Conservation (phyloP, 2,888 invertebrate species). For the Zele albiditarsus region DNA sequence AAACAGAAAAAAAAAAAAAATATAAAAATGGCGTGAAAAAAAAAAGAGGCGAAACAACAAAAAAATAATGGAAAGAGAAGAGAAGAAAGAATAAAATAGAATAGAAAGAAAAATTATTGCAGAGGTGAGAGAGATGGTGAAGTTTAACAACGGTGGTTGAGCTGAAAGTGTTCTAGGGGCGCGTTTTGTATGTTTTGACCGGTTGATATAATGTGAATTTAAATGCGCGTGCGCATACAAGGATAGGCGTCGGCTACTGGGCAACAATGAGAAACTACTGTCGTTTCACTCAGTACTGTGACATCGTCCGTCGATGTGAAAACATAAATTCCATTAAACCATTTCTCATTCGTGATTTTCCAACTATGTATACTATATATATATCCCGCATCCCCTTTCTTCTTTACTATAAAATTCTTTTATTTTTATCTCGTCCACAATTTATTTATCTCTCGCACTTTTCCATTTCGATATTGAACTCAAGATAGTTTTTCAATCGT, state of each 20-base stretch:
- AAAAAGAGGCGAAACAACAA: neutral
- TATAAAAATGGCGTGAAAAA: slow-evolving; percentile 7
- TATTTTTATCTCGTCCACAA: neutral
- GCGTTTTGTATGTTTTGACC: slow-evolving; percentile 42
- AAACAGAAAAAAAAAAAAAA: neutral
- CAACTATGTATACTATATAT: neutral
- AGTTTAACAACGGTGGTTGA: slow-evolving; percentile 4
- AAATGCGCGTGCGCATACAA: slow-evolving; percentile 57
- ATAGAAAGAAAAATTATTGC: slow-evolving; percentile 22
- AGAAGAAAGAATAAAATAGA: neutral
- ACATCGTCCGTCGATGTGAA: slow-evolving; percentile 60
- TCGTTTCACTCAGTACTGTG: slow-evolving; percentile 58
- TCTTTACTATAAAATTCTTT: slow-evolving; percentile 20
- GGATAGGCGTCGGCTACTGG: slow-evolving; percentile 64
- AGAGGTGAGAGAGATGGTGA: neutral
- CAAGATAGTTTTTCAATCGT: neutral
- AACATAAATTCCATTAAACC: slow-evolving; percentile 56
- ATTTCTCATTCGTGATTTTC: slow-evolving; percentile 27
- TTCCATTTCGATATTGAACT: neutral
- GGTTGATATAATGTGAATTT: slow-evolving; percentile 43
- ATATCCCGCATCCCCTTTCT: neutral
- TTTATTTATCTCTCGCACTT: neutral
- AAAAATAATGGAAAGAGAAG: slow-evolving; percentile 9
- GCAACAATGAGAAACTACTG: slow-evolving; percentile 48
- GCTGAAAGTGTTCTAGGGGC: neutral